A percentile compares a stretch with the other conserved stretches of the same genome.
phyloP scores from a whole-genome alignment of 2,888 invertebrate species.

The Polydrusus tereticollis region DNA sequence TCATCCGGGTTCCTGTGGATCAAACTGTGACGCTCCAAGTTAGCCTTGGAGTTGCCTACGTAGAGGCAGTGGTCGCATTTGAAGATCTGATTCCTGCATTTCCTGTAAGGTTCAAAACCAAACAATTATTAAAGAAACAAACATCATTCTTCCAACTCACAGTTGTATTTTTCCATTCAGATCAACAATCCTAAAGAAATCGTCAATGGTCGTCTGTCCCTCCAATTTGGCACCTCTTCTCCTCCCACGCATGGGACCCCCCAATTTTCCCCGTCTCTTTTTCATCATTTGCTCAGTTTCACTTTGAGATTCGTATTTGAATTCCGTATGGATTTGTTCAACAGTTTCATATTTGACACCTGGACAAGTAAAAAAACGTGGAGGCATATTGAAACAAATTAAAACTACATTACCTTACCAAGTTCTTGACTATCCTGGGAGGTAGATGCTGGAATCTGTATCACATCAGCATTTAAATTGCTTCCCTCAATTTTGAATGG shows the following conservation, averaged over 20 bases:
- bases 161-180: slow-evolving; percentile 5
- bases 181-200: neutral
- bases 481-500: neutral
- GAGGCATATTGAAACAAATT: neutral
- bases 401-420: neutral
- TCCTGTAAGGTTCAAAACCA: slow-evolving; percentile 1
- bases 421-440: neutral
- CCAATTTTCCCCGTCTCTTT: neutral
- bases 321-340: slow-evolving; percentile 27
- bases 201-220: neutral
- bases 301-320: slow-evolving; percentile 35
- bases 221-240: neutral
- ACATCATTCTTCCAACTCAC: neutral
- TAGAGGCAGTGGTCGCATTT: slow-evolving; percentile 42
- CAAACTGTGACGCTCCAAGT: slow-evolving; percentile 39
- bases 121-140: neutral
- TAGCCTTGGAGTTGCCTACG: slow-evolving; percentile 31
- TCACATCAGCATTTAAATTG: neutral
- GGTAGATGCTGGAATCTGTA: neutral
- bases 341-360: slow-evolving; percentile 21
- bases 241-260: neutral
- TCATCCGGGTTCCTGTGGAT: slow-evolving; percentile 37
- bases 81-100: neutral
- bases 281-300: slow-evolving; percentile 19
- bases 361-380: neutral